phyloP scores from a whole-genome alignment of 2,797 vertebrate species.

The Myoxocephalus aenaeus region DNA sequence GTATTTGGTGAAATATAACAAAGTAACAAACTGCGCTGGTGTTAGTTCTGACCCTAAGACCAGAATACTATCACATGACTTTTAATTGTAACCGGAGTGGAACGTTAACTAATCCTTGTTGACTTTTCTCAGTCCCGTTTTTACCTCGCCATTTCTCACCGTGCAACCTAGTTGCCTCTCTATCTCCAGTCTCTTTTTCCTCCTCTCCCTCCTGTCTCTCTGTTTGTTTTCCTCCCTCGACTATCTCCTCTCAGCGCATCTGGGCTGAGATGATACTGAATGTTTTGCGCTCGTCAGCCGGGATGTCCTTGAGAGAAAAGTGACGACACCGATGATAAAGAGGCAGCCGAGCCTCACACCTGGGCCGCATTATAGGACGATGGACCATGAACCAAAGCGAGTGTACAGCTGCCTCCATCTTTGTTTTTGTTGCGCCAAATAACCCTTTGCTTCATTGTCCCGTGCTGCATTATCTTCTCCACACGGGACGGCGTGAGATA shows the following conservation, averaged over 20 bases:
- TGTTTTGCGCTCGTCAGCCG: conserved; percentile 46
- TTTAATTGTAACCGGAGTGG: not conserved
- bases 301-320: conserved; percentile 57
- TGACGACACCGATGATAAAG: conserved; percentile 59
- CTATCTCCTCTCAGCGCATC: conserved; percentile 53
- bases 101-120: not conserved
- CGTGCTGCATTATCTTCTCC: conserved; percentile 45
- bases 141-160: conserved; percentile 11
- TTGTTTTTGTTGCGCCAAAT: conserved; percentile 43
- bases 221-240: conserved; percentile 49
- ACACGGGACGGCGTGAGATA: conserved; percentile 43
- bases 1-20: not conserved
- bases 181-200: conserved; percentile 25
- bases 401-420: conserved; percentile 53
- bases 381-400: conserved; percentile 32
- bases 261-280: conserved; percentile 48
- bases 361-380: conserved; percentile 55
- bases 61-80: not conserved
- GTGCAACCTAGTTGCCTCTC: conserved; percentile 20
- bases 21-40: not conserved
- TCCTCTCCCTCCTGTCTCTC: conserved; percentile 20
- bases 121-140: conserved; percentile 15
- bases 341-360: conserved; percentile 54
- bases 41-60: not conserved
- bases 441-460: conserved; percentile 31